Evolutionary conservation across 2,797 vertebrate genomes (phyloP), one percentile per base, ranked within the genome.

Genomic region (Pseudotriccus pelzelni): DNA sequence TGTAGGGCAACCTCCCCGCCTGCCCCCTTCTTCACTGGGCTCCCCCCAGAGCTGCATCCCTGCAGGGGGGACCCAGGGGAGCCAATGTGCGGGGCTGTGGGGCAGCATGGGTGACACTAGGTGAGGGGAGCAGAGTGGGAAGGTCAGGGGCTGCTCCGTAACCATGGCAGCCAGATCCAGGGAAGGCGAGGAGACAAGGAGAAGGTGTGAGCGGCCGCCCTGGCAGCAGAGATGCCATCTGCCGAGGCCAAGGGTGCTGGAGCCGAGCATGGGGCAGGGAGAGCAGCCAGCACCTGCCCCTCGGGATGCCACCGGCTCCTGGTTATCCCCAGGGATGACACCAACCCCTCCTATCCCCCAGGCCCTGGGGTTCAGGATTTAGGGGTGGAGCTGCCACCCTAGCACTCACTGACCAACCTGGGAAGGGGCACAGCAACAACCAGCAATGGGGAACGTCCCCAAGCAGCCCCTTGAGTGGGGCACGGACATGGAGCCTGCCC

Each of bases 161-260:
- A 56, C 49, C 56, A 52, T 2, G 1, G 37, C 74, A 74, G 62
- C 55, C 67, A 63, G 12, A 74, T 58, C 49, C 30, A 59, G 59
- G 19, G 39, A 72, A 72, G 39, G 68, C 6, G 5, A 39, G 36
- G 25, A 75, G 50, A 41, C 60, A 34, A 74, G 53, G 47, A 67
- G 25, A 64, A 74, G 52, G 30, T 66, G 30, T 50, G 46, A 34
- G 30, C 1, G 0, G 44, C 44, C 36, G 23, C 6, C 5, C 25
- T 32, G 9, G 30, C 13, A 75, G 66, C 16, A 36, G 28, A 25
- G n/a, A 77, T 37, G 72, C 58, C 66, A 60, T 72, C 70, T 53
- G 77, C 70, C 0, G 0, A 64, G 23, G 28, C 36, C 46, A 76
- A 69, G 37, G 28, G 62, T 0, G 0, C 55, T 16, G 24, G n/a